phyloP scores from a whole-genome alignment of 2,888 invertebrate genomes.

The Drosophila siamana region DNA sequence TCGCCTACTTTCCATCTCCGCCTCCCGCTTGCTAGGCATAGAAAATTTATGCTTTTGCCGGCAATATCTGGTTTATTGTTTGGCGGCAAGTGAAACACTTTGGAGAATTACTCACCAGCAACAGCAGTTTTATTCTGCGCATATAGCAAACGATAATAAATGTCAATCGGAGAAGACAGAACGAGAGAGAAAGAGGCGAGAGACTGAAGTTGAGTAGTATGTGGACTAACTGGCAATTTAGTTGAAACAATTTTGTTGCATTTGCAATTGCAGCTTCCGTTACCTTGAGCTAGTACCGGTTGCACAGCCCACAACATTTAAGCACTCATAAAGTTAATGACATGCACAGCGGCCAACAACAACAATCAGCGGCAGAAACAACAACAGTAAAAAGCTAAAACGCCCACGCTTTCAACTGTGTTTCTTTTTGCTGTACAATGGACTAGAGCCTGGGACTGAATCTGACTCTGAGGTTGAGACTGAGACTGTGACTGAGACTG shows the following conservation, averaged over 20 bases:
- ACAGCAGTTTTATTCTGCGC: slow-evolving; percentile 1
- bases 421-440: slow-evolving; percentile 37
- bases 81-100: slow-evolving; percentile 80
- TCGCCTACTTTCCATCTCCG: slow-evolving; percentile 1
- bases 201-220: background rate
- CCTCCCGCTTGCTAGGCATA: slow-evolving; percentile 46
- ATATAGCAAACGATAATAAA: slow-evolving; percentile 22
- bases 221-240: slow-evolving; percentile 51
- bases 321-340: slow-evolving; percentile 82
- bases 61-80: slow-evolving; percentile 76
- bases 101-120: slow-evolving; percentile 69
- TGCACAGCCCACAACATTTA: slow-evolving; percentile 53
- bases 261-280: slow-evolving; percentile 71
- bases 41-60: slow-evolving; percentile 67
- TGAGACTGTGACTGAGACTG: no score
- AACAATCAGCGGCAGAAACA: slow-evolving; percentile 19
- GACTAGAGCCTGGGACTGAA: slow-evolving; percentile 44
- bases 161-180: slow-evolving; percentile 62
- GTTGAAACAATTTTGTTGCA: slow-evolving; percentile 25
- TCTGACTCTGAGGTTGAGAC: no score
- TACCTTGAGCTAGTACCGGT: slow-evolving; percentile 70
- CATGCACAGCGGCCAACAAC: slow-evolving; percentile 64
- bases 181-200: background rate
- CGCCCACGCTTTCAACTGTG: slow-evolving; percentile 55
- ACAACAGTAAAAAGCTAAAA: slow-evolving; percentile 22